These are phyloP conservation scores for Phaonia tiefii DNA, from an alignment of 2,888 invertebrate genomes.

Conservation along the genomic window DNA sequence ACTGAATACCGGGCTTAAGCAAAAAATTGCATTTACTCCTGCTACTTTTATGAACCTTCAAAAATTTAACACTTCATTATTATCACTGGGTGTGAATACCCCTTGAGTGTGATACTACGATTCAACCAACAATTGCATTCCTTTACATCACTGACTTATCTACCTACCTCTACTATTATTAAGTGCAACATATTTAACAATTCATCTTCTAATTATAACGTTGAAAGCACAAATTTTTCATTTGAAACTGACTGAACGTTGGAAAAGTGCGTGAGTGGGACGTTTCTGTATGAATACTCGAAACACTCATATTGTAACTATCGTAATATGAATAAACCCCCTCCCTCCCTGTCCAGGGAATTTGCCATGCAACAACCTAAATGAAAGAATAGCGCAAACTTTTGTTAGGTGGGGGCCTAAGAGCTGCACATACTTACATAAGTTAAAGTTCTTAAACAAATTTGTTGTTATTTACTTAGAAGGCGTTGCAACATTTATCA, in stretches of 20 bases:
- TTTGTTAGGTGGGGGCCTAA: background rate
- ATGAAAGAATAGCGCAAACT: background rate
- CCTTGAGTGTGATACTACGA: too few species aligned
- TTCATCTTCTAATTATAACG: conserved; percentile 79
- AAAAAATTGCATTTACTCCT: too few species aligned
- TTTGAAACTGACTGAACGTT: conserved; percentile 55
- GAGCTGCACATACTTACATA: too few species aligned
- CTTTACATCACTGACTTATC: background rate
- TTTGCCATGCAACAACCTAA: background rate
- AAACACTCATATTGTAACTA: too few species aligned
- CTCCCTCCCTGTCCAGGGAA: too few species aligned
- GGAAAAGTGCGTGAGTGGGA: conserved; percentile 65
- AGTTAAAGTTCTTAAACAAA: conserved; percentile 27
- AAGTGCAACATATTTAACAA: conserved; percentile 68
- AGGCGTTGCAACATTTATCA: conserved; percentile 65
- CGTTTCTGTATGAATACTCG: conserved; percentile 29
- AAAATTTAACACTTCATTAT: too few species aligned
- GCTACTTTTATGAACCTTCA: too few species aligned
- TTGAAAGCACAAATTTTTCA: conserved; percentile 78
- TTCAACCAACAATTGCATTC: background rate
- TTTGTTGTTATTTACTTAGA: conserved; percentile 62
- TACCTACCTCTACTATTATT: conserved; percentile 1
- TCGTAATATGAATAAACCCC: too few species aligned
- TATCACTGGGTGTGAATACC: too few species aligned
- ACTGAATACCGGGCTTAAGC: too few species aligned